Evolutionary conservation across 2,888 invertebrate genomes (phyloP).

Genomic region (Drosophila peninsularis): DNA sequence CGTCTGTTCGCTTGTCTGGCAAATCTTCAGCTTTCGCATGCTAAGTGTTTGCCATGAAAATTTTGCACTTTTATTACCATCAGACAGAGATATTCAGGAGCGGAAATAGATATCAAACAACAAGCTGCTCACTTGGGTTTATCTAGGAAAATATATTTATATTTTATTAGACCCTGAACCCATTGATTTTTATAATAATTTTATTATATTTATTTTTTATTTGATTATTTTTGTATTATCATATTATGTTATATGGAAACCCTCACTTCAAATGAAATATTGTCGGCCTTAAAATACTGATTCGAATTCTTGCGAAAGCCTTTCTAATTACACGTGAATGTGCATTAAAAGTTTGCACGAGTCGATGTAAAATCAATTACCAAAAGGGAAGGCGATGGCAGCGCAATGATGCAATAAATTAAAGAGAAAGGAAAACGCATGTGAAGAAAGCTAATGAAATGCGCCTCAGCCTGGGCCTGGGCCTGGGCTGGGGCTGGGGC

Average conservation of each 20-base stretch:
- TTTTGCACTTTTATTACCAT: neutral
- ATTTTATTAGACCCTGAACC: no score
- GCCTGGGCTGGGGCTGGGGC: neutral
- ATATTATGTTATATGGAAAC: no score
- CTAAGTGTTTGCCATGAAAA: constrained; percentile 17
- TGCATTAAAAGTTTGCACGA: constrained; percentile 58
- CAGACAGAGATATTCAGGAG: neutral
- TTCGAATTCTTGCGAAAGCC: constrained; percentile 11
- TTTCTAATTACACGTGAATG: constrained; percentile 58
- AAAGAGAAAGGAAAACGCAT: constrained; percentile 45
- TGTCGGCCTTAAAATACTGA: neutral
- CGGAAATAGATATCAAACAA: neutral
- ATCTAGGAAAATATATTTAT: neutral
- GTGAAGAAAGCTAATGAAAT: constrained; percentile 65
- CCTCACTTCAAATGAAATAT: no score
- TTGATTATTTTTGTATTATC: no score
- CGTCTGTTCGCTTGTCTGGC: constrained; percentile 18
- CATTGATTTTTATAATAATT: no score
- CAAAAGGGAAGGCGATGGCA: constrained; percentile 43
- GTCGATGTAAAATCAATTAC: constrained; percentile 66
- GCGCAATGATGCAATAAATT: constrained; percentile 76
- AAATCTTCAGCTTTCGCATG: constrained; percentile 18
- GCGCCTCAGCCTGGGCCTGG: constrained; percentile 9
- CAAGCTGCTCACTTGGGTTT: neutral
- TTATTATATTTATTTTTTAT: no score